Evolutionary conservation across 2,113 vertebrate genomes (phyloP).

Genomic region (Neofelis nebulosa): DNA sequence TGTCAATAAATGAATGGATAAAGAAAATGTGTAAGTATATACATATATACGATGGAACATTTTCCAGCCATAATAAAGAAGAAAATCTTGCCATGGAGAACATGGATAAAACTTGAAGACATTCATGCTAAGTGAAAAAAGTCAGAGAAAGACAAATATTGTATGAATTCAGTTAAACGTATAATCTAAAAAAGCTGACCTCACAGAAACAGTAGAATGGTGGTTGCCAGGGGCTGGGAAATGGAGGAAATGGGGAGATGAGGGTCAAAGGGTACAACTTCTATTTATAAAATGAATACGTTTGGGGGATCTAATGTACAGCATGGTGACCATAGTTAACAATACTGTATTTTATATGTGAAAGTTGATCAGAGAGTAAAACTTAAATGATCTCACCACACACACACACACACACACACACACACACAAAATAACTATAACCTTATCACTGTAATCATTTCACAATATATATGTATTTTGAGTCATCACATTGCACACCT

Average conservation of each 20-base stretch:
- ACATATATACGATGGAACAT: background rate
- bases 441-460: background rate
- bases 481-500: background rate
- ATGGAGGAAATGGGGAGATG: background rate
- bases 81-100: background rate
- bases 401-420: background rate
- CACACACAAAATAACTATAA: background rate
- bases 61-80: background rate
- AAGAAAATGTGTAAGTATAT: background rate
- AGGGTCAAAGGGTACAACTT: background rate
- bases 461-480: background rate
- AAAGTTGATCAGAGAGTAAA: background rate
- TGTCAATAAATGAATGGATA: background rate
- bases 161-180: background rate
- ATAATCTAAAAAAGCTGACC: background rate
- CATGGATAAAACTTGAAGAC: background rate
- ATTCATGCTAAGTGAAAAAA: background rate
- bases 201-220: background rate
- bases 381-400: background rate
- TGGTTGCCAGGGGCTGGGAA: background rate
- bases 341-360: background rate
- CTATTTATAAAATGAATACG: background rate
- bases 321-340: background rate
- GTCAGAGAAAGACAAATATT: constrained; percentile 9
- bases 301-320: background rate